Conservation (phyloP, 2,797 vertebrate species). For the Delichon dasypus region DNA sequence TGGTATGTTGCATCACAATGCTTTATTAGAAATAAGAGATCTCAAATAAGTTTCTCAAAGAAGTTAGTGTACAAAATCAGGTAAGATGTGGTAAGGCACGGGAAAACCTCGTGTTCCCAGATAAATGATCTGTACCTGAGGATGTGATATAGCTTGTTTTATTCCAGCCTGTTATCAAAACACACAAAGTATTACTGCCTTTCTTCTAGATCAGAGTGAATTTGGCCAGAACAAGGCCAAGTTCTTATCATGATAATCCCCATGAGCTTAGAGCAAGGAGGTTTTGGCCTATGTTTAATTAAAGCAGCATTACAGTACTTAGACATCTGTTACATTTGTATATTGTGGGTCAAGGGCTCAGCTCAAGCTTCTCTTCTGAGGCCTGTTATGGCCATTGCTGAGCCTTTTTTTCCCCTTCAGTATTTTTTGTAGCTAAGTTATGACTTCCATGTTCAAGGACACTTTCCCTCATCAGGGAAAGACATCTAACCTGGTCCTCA, state of each 20-base stretch:
- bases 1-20: neutral
- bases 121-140: neutral
- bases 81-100: neutral
- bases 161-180: neutral
- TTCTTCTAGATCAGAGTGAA: neutral
- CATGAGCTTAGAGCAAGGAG: neutral
- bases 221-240: neutral
- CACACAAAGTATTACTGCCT: neutral
- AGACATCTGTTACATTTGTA: constrained; percentile 66
- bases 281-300: constrained; percentile 63
- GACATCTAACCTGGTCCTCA: neutral
- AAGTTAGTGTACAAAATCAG: neutral
- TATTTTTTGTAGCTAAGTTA: neutral
- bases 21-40: neutral
- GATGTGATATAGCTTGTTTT: neutral
- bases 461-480: neutral
- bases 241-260: constrained; percentile 38
- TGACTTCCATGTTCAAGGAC: neutral
- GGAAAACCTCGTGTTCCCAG: neutral
- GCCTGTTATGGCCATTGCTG: neutral
- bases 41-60: neutral
- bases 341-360: constrained; percentile 21
- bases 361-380: neutral
- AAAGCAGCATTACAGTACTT: constrained; percentile 52
- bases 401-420: fast-evolving